Base-by-base conservation (phyloP, 2,888 invertebrate species). In the Branchellion lobata region DNA sequence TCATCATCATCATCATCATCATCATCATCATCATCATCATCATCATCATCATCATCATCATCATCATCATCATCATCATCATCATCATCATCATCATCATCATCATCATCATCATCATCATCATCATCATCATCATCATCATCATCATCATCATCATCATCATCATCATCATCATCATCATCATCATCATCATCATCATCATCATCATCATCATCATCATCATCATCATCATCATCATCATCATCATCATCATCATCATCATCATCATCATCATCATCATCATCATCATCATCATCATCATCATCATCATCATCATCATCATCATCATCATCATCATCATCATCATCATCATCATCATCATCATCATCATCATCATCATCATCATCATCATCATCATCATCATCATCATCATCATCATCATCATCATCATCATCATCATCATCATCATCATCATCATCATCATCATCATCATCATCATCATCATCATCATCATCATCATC, bases 41-140 rank as follows among this genome's bases (percentile, higher is more conserved):
- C 72, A 1, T 36, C 36, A 31, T 72, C 72, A 72, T 72, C 72
- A 72, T 72, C 72, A 72, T 72, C 72, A 72, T 72, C 72, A 34
- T 72, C 36, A 31, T 72, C 72, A 72, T 72, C 72, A 72, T 72
- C 72, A 72, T 72, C 72, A 72, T 72, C 72, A 34, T 31, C 47
- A 34, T 73, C 73, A 73, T 40, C 73, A 73, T 36, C 73, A 73
- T 40, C 34, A 73, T 34, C 36, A 11, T 29, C 24, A 8, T 72
- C 31, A 73, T 34, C 73, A 73, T 73, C 73, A 73, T 73, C 73
- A 73, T 73, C 73, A 8, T 34, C 40, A 18, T 73, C 73, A 73
- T 40, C 73, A 73, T 40, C 73, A 73, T 40, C 73, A 73, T 73
- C 73, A n/a, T 73, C 47, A 34, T 40, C 47, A 73, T 40, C 73